phyloP scores from a whole-genome alignment of 2,888 invertebrate species.

The Macropis europaea region DNA sequence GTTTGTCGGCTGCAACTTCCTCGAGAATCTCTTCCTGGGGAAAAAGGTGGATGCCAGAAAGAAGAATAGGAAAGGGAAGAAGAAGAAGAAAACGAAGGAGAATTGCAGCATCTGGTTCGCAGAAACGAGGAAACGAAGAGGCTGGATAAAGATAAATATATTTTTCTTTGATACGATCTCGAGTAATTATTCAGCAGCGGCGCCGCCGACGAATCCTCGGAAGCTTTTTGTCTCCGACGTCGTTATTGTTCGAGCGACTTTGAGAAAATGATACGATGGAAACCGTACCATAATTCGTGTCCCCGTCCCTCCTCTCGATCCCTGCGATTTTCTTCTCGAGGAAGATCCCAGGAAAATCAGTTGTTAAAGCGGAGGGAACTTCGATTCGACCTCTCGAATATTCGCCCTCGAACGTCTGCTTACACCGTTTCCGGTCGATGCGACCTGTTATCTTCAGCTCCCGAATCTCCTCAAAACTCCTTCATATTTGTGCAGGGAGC shows the following conservation, averaged over 20 bases:
- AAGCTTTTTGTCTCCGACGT: slow-evolving; percentile 5
- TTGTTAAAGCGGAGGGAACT: neutral
- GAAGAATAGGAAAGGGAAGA: neutral
- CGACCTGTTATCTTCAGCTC: neutral
- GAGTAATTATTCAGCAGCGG: slow-evolving; percentile 51
- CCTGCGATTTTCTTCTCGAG: too few species aligned
- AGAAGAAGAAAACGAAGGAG: neutral
- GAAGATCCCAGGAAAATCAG: neutral
- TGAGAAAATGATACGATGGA: slow-evolving; percentile 3
- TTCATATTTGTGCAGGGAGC: too few species aligned
- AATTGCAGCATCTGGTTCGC: slow-evolving; percentile 19
- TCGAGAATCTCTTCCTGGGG: neutral
- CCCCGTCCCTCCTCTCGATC: neutral
- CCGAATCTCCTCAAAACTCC: too few species aligned
- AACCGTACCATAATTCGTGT: slow-evolving; percentile 9
- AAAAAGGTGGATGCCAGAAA: slow-evolving; percentile 25
- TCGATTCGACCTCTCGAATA: neutral
- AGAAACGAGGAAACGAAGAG: neutral
- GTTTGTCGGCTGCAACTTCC: slow-evolving; percentile 24
- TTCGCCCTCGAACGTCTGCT: neutral
- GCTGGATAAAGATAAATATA: slow-evolving; percentile 48
- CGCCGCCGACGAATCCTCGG: slow-evolving; percentile 10
- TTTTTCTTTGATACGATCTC: slow-evolving; percentile 45
- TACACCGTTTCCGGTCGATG: neutral
- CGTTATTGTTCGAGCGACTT: slow-evolving; percentile 1